Conservation (phyloP, 2,888 invertebrate genomes). For the Laspeyria flexula region DNA sequence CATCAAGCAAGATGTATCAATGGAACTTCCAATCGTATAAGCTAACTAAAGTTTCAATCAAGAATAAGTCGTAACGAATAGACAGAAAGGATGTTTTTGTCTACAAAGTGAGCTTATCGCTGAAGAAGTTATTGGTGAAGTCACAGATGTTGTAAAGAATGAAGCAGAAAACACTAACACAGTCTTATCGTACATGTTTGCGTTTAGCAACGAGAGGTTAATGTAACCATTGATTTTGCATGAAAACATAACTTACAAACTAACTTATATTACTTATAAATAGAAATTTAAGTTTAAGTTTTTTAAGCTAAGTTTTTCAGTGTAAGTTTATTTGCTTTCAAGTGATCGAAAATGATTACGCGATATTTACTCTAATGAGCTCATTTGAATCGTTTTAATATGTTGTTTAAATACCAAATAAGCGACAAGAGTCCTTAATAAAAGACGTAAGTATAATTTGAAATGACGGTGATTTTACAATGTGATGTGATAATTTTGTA, state of each 20-base stretch:
- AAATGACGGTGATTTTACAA: too few species aligned
- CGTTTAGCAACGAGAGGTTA: conserved; percentile 42
- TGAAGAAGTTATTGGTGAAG: conserved; percentile 6
- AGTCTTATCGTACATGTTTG: conserved; percentile 50
- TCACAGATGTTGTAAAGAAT: conserved; percentile 6
- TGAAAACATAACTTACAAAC: conserved; percentile 31
- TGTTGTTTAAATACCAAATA: too few species aligned
- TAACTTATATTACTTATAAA: too few species aligned
- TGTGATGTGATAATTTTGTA: background rate
- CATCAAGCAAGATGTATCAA: background rate
- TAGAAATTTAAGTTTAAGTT: too few species aligned
- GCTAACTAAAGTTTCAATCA: conserved; percentile 11
- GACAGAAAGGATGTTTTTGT: conserved; percentile 16
- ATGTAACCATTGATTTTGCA: conserved; percentile 46
- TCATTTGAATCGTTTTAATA: too few species aligned
- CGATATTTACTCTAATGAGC: too few species aligned
- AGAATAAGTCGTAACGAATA: conserved; percentile 26
- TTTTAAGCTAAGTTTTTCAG: too few species aligned
- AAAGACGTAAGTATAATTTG: too few species aligned
- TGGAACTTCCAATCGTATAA: conserved; percentile 8
- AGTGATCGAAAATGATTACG: too few species aligned
- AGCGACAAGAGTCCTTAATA: too few species aligned
- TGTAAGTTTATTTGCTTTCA: too few species aligned
- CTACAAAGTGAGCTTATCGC: conserved; percentile 1
- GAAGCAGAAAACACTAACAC: conserved; percentile 6